These are phyloP conservation scores for Ennomos fuscantarius DNA, from an alignment of 2,888 invertebrate species.

Conservation along the genomic window DNA sequence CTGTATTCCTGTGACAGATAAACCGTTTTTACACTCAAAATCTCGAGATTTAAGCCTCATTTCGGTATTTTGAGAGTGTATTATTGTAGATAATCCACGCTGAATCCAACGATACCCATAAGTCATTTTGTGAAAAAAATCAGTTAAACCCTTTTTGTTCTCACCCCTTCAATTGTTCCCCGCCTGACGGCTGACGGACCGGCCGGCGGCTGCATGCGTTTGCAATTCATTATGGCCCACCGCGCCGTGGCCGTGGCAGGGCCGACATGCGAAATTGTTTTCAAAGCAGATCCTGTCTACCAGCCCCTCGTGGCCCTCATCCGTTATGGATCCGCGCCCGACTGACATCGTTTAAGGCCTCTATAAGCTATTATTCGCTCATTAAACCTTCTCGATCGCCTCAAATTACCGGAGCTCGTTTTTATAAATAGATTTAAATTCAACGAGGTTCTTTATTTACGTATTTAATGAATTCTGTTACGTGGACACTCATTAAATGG, in stretches of 20 bases:
- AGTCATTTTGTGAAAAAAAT: too few relatives aligned
- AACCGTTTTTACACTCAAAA: too few relatives aligned
- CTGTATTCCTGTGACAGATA: too few relatives aligned
- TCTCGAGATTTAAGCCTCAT: too few relatives aligned
- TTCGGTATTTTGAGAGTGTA: too few relatives aligned
- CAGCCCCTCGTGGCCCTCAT: conserved; percentile 55
- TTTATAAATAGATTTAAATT: conserved; percentile 34
- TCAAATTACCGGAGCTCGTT: conserved; percentile 45
- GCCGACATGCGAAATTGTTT: conserved; percentile 75
- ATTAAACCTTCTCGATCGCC: conserved; percentile 40
- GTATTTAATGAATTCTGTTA: conserved; percentile 56
- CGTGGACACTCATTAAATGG: conserved; percentile 46
- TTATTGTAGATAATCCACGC: too few relatives aligned
- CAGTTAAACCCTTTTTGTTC: too few relatives aligned
- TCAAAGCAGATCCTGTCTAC: conserved; percentile 74
- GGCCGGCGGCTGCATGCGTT: conserved; percentile 59
- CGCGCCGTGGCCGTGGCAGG: conserved; percentile 43
- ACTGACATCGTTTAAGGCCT: conserved; percentile 65
- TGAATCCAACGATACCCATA: too few relatives aligned
- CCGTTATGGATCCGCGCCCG: conserved; percentile 62
- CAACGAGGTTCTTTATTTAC: conserved; percentile 47
- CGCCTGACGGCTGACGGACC: conserved; percentile 64
- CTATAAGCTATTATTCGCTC: conserved; percentile 45
- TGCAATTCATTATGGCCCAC: conserved; percentile 71
- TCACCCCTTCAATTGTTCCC: too few relatives aligned